phyloP scores from a whole-genome alignment of 2,113 vertebrate species.

The Megaptera novaeangliae region DNA sequence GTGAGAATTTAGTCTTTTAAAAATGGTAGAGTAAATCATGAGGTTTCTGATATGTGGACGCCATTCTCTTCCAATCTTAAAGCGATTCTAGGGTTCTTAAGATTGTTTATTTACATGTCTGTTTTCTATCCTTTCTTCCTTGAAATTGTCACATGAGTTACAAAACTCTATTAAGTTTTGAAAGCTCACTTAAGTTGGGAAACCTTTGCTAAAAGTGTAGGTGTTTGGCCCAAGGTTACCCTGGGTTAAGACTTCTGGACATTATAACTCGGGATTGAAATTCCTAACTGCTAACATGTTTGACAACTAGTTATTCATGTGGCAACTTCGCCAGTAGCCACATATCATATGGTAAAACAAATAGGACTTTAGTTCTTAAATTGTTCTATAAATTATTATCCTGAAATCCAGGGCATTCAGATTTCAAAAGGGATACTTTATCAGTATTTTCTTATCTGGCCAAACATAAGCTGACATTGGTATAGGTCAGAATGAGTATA shows the following conservation, averaged over 20 bases:
- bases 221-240: neutral
- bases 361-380: constrained; percentile 22
- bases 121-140: neutral
- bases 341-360: neutral
- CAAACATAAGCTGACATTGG: neutral
- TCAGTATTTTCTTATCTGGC: neutral
- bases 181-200: neutral
- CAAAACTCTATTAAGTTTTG: neutral
- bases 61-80: neutral
- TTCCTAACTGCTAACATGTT: constrained; percentile 22
- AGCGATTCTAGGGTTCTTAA: neutral
- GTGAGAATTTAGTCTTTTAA: neutral
- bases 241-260: neutral
- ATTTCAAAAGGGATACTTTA: constrained; percentile 10
- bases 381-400: neutral
- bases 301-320: neutral
- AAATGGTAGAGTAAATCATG: neutral
- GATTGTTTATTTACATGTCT: neutral
- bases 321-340: neutral
- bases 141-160: neutral
- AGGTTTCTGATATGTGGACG: neutral
- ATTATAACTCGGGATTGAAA: neutral
- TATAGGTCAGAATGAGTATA: neutral
- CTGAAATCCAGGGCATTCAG: neutral
- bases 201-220: neutral